These are phyloP conservation scores for Passer domesticus DNA, from an alignment of 2,113 vertebrate genomes.

Conservation along the genomic window DNA sequence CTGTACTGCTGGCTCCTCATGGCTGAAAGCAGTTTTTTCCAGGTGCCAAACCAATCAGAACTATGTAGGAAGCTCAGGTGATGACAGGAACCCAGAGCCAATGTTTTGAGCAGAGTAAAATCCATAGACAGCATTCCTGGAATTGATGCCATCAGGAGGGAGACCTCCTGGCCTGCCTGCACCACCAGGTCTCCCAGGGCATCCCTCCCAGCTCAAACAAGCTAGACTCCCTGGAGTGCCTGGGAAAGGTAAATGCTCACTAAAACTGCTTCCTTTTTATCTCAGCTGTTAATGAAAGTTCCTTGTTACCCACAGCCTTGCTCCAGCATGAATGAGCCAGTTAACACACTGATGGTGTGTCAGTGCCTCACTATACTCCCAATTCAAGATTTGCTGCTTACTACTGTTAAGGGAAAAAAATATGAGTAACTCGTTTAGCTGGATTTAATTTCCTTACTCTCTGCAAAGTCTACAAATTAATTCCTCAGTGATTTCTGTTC, in stretches of 20 bases:
- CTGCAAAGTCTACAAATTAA: background rate
- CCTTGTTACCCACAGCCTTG: background rate
- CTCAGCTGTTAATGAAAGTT: background rate
- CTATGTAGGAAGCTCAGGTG: background rate
- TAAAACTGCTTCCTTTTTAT: background rate
- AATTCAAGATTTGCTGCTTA: background rate
- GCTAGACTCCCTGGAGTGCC: background rate
- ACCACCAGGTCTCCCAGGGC: background rate
- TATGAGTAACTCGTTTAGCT: background rate
- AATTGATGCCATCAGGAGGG: background rate
- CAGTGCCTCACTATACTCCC: background rate
- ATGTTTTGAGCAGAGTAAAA: background rate
- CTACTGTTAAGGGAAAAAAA: background rate
- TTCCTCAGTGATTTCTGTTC: slow-evolving; percentile 15
- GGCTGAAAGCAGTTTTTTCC: background rate
- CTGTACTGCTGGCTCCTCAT: background rate
- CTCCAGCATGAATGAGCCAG: background rate
- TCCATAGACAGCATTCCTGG: background rate
- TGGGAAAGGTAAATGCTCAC: background rate
- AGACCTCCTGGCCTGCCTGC: background rate
- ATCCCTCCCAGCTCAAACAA: background rate
- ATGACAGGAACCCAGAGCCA: background rate
- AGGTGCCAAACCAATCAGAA: background rate
- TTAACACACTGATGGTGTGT: background rate
- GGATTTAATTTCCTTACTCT: background rate